A percentile compares a stretch with the other conserved stretches of the same genome.
These are phyloP conservation scores for Nematostella vectensis DNA, from an alignment of 92 coral and sea anemone genomes.

Conservation along the genomic window DNA sequence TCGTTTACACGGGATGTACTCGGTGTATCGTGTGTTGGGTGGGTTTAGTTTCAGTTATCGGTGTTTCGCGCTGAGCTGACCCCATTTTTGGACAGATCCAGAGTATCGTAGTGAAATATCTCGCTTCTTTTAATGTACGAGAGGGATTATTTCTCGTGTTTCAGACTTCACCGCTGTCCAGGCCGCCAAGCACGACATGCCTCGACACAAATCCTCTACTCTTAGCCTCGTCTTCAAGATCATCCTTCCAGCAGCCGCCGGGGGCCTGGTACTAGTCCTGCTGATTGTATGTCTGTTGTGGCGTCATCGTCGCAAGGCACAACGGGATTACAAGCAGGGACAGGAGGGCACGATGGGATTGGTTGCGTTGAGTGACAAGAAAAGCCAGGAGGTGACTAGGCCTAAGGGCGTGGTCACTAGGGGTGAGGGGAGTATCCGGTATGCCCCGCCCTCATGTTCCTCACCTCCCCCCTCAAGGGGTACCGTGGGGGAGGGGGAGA, in stretches of 20 bases:
- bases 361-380: slow-evolving; percentile 8
- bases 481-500: neutral
- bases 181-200: too few relatives aligned
- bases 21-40: too few relatives aligned
- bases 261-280: slow-evolving; percentile 20
- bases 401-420: slow-evolving; percentile 16
- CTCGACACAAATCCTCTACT: too few relatives aligned
- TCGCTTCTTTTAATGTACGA: too few relatives aligned
- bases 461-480: neutral
- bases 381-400: slow-evolving; percentile 3
- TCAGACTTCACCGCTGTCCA: too few relatives aligned
- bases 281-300: slow-evolving; percentile 27
- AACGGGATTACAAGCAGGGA: slow-evolving; percentile 5
- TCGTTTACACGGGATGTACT: too few relatives aligned
- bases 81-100: too few relatives aligned
- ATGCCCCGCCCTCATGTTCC: slow-evolving; percentile 12
- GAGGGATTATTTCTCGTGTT: too few relatives aligned
- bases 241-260: slow-evolving; percentile 17
- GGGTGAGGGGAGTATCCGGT: slow-evolving; percentile 34
- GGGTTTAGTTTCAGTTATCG: too few relatives aligned
- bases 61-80: too few relatives aligned
- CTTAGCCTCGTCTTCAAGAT: slow-evolving; percentile 23
- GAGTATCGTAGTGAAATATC: too few relatives aligned
- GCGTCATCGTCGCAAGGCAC: slow-evolving; percentile 7
- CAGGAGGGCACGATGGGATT: slow-evolving; percentile 22